A percentile compares a stretch with the other conserved stretches of the same genome.
These are phyloP conservation scores for Rhinatrema bivittatum DNA, from an alignment of 2,797 vertebrate genomes.

Conservation along the genomic window DNA sequence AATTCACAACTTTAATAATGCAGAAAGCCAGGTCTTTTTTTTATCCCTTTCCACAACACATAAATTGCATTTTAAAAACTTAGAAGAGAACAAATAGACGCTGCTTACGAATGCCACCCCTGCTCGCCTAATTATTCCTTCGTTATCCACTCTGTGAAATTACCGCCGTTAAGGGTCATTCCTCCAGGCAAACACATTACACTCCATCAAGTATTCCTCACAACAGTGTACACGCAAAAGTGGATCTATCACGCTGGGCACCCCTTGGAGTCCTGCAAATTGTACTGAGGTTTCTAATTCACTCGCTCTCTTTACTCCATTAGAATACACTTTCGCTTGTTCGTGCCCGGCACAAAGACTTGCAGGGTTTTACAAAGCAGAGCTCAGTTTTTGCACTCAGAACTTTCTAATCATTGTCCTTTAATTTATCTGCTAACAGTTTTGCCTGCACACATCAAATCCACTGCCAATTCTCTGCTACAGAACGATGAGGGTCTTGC, in stretches of 20 bases:
- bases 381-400: too few species aligned
- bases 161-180: slow-evolving; percentile 8
- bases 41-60: slow-evolving; percentile 17
- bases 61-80: slow-evolving; percentile 14
- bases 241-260: slow-evolving; percentile 6
- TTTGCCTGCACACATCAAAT: too few species aligned
- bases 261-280: slow-evolving; percentile 4
- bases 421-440: too few species aligned
- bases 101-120: neutral
- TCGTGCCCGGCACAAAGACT: neutral
- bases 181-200: slow-evolving; percentile 15
- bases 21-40: slow-evolving; percentile 9
- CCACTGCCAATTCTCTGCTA: too few species aligned
- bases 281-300: slow-evolving; percentile 4
- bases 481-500: too few species aligned
- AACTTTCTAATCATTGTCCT: too few species aligned
- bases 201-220: slow-evolving; percentile 17
- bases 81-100: slow-evolving; percentile 22
- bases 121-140: slow-evolving; percentile 24
- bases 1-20: slow-evolving; percentile 24
- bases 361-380: slow-evolving; percentile 2
- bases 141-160: slow-evolving; percentile 22
- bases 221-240: neutral
- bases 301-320: slow-evolving; percentile 8
- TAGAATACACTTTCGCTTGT: neutral